Evolutionary conservation across 2,888 invertebrate species (phyloP).

Genomic region (Trachelus stipa): DNA sequence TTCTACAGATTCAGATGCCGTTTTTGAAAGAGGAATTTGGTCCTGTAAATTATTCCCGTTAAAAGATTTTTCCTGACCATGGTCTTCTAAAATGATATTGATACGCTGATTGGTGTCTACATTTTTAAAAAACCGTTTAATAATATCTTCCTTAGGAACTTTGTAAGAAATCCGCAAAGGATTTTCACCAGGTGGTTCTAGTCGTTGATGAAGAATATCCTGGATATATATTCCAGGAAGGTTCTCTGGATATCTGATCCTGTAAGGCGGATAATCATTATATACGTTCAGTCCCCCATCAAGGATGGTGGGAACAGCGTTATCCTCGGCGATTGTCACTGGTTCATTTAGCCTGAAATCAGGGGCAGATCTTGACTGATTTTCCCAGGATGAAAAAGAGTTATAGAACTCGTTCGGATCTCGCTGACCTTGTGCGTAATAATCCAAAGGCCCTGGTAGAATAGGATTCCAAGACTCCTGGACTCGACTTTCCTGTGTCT

Average conservation of each 20-base stretch:
- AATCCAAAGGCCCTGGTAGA: neutral
- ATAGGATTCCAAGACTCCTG: neutral
- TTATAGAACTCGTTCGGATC: neutral
- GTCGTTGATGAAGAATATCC: neutral
- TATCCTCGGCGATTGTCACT: neutral
- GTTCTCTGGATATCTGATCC: neutral
- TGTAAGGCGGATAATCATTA: neutral
- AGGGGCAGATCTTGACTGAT: neutral
- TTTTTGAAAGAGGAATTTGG: neutral
- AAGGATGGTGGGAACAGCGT: neutral
- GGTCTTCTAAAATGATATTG: neutral
- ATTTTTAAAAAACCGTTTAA: neutral
- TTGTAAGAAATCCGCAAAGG: neutral
- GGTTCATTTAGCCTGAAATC: conserved; percentile 3
- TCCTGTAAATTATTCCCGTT: neutral
- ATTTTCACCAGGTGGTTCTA: neutral
- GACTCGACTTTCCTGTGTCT: neutral
- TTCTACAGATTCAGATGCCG: neutral
- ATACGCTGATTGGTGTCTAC: neutral
- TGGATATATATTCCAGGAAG: neutral
- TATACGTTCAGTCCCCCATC: neutral
- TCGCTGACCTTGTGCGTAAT: neutral
- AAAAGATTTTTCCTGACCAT: neutral
- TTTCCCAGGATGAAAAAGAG: neutral
- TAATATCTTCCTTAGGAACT: neutral